Evolutionary conservation across 92 coral and sea anemone species (phyloP), one percentile per base, ranked within the genome.

Genomic region (Montipora capitata): DNA sequence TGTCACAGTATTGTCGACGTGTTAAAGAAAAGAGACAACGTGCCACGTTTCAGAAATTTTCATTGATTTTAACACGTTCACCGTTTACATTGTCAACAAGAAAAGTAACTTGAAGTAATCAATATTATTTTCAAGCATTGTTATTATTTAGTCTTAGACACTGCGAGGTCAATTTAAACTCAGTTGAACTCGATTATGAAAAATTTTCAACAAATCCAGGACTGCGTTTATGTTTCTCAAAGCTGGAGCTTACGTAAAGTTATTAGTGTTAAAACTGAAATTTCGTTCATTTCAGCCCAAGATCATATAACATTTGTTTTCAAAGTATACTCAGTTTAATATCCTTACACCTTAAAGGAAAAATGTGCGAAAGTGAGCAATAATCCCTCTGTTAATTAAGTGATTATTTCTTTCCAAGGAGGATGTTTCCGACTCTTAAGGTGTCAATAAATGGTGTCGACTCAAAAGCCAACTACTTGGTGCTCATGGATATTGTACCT

Each of bases 351-450:
- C 16, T n/a, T 7, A 18, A 9, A 12, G 15, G 2, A 11, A 3
- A 14, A 3, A 16, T 11, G 4, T 13, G n/a, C 12, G 7, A 12
- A 18, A 0, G 14, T 12, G n/a, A 16, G 2, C 5, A 1, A 15
- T 11, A 42, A 15, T 38, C 5, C 16, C 3, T 51, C 20, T 7
- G 10, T 39, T 68, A n/a, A 48, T 48, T 48, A 54, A 54, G 12
- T 54, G 61, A 3, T 27, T 27, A 4, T 35, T 54, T 65, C 14
- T 68, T 17, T 39, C 59, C 17, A 63, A 96, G 99, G 84, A 92
- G 99, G 16, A 96, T 96, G 99, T 96, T 96, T 72, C 99, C 99
- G 11, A 96, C 98, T 27, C 85, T 96, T 40, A 92, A 98, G 40
- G 91, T 96, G 74, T 96, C 99, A 20, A 91, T 96, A 67, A 92